Evolutionary conservation across 2,113 vertebrate genomes (phyloP).

Genomic region (Mobula birostris): DNA sequence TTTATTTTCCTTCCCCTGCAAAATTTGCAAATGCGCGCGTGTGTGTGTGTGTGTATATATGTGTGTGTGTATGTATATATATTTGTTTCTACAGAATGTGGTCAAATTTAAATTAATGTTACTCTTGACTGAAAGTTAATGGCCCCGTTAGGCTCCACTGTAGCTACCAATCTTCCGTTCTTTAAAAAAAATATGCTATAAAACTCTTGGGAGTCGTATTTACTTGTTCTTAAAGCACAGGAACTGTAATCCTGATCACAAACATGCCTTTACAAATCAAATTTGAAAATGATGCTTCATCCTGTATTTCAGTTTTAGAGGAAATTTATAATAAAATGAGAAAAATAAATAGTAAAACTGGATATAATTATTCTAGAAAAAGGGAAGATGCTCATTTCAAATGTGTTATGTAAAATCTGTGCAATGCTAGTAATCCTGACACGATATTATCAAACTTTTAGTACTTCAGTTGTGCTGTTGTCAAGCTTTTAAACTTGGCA

Average conservation of each 20-base stretch:
- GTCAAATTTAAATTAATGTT: background rate
- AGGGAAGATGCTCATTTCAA: background rate
- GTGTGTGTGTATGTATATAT: too few relatives aligned
- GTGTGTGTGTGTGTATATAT: too few relatives aligned
- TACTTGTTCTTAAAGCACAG: background rate
- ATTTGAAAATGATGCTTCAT: background rate
- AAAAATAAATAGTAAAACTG: background rate
- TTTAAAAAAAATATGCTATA: background rate
- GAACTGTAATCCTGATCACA: background rate
- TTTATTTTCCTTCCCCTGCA: background rate
- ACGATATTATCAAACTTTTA: background rate
- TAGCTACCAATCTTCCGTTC: background rate
- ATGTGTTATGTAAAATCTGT: background rate
- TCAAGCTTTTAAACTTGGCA: background rate
- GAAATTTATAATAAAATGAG: background rate
- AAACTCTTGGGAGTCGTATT: background rate
- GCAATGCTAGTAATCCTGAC: too few relatives aligned
- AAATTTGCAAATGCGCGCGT: background rate
- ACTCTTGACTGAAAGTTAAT: background rate
- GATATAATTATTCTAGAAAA: background rate
- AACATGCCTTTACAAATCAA: background rate
- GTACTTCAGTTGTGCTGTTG: background rate
- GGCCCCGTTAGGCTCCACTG: background rate
- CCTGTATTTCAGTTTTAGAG: background rate
- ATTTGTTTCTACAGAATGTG: background rate